Base-by-base conservation (phyloP, 53 echinoderm and acorn worm genomes). In the Arbacia lixula region DNA sequence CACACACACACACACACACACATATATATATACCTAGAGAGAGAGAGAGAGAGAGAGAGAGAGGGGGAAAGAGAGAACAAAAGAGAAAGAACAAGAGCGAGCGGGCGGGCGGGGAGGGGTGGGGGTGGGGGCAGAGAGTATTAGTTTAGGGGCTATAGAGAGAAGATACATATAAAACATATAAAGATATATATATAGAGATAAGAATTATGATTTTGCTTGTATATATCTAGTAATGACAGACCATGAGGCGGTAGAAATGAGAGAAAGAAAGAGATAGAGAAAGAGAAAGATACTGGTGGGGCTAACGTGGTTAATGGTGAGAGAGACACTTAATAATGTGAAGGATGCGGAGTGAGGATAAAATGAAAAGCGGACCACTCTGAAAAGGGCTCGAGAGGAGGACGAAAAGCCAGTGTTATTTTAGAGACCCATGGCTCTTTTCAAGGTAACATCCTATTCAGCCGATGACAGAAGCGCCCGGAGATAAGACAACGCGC, bases 401-500 rank as follows among this genome's bases (percentile, higher is more conserved):
- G 40, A n/a, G 43, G 43, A 20, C 16, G 69, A 69, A 28, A 42
- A 69, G 43, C 40, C 43, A 29, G 69, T 69, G 43, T 69, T 69
- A 69, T 66, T 39, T 4, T 37, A 37, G 66, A 37, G 20, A 36
- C 3, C 12, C 34, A 36, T 4, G 36, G 42, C 69, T 42, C 69
- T 42, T 42, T 27, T 43, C 69, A 42, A 69, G 43, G 69, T 28
- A 42, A 42, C 46, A 69, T 69, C 69, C 43, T n/a, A 69, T 69
- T 69, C 69, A 69, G 4, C 36, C 43, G 43, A 69, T 14, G 40
- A 69, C 40, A 40, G 43, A 69, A 43, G 69, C 69, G 40, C 40
- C 36, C 66, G 36, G 36, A 36, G 66, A 36, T 66, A 69, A 69
- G 69, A 69, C 69, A 69, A 69, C 69, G 69, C 27, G 26, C 43